Evolutionary conservation across 2,113 vertebrate species (phyloP), one percentile per base, ranked within the genome.

Genomic region (Grallaria varia): DNA sequence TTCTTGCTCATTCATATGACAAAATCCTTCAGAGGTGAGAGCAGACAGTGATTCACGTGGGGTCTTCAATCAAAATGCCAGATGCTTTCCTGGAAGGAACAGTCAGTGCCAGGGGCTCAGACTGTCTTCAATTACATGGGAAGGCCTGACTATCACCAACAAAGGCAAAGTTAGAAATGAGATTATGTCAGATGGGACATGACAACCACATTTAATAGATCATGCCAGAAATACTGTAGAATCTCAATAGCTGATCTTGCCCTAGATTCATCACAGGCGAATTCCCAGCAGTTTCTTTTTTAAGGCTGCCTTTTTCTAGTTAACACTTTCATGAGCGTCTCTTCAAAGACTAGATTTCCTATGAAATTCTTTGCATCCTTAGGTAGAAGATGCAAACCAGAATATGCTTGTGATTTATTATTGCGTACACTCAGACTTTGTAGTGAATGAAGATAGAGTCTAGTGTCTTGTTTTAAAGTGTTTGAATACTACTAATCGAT

Each of bases 351-450:
- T 40, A 59, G 22, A 47, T n/a, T 69, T 50, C 66, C 45, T 83
- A 44, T 85, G 75, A 83, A 91, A 85, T 50, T 22, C 72, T 93
- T 90, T 63, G 31, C 25, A 47, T 52, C 27, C 24, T 77, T 30
- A 39, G 35, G 37, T 4, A 25, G 35, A 86, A 84, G 56, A 75
- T 64, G 25, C 47, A 72, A 92, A 62, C 9, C 55, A 83, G 93
- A 78, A 63, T n/a, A 67, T 40, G 20, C 63, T 74, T 91, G 31
- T 94, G 85, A 91, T 94, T 93, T 80, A 88, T 94, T 95, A 92
- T 96, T 95, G 4, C 17, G 0, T 11, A 52, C 31, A 7, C 4
- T 59, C 24, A 67, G 79, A 28, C 72, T 84, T 69, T 78, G 67
- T 81, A 77, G 68, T 30, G 56, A 75, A n/a, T 30, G 56, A 75